Base-by-base conservation (phyloP, 2,797 vertebrate species). In the Argyrosomus regius region DNA sequence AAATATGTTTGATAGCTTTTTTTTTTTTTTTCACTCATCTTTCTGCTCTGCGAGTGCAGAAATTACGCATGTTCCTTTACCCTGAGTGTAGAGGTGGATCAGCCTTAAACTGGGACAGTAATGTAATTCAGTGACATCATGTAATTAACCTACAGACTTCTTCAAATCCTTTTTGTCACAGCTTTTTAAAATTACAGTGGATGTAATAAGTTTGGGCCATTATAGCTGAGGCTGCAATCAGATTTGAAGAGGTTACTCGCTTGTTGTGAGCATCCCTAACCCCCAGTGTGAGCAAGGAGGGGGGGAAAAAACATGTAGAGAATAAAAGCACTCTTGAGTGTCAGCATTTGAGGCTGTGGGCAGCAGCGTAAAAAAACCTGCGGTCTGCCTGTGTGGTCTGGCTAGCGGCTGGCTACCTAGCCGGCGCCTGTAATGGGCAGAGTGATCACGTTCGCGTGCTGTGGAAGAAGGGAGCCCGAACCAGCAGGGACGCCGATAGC, bases 111-210 rank as follows among this genome's bases (percentile, higher is more conserved):
- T 18, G 61, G 69, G 67, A 58, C 50, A 71, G 70, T 78, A 87
- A 87, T 91, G 79, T 69, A 26, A 83, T 91, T 87, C 82, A 87
- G 88, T 79, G 81, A 70, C 85, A 75, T 74, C 20, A 13, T 69
- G 79, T 87, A 87, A 91, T 89, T 88, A 91, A 89, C 81, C 80
- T 58, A 39, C 11, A 3, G 39, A 69, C 60, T 81, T 56, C 59
- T 84, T 66, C 13, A 70, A 80, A 69, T 80, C 70, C 28, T 59
- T 72, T 89, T 84, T 84, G 77, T 81, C 77, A 46, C 61, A 50
- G 60, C 48, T 79, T 90, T 80, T 84, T 13, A 48, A 82, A 89
- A 86, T 86, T 8, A 64, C 53, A 56, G 46, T 39, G 3, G 49
- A 72, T 80, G 24, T 80, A 83, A 85, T 77, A 39, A 80, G 68